phyloP scores from a whole-genome alignment of 2,113 vertebrate species.

The Tachysurus fulvidraco region DNA sequence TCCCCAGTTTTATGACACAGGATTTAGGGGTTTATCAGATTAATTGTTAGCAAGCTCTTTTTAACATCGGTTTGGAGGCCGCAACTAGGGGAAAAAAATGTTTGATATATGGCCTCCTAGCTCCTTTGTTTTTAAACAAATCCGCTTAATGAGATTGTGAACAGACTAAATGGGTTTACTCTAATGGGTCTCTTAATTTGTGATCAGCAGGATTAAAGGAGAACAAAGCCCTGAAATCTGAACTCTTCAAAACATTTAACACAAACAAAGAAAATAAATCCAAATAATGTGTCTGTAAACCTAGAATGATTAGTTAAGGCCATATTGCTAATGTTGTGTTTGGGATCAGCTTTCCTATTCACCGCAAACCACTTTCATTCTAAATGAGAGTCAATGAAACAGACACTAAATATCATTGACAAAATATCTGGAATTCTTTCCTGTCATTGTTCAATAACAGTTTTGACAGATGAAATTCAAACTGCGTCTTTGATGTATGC shows the following conservation, averaged over 20 bases:
- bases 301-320: constrained; percentile 1
- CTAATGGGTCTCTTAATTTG: neutral
- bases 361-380: neutral
- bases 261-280: neutral
- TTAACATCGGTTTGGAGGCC: neutral
- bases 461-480: constrained; percentile 12
- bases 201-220: neutral
- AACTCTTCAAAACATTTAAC: neutral
- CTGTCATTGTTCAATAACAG: neutral
- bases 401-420: constrained; percentile 2
- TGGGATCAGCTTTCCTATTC: neutral
- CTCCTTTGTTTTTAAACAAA: neutral
- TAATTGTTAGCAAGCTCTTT: constrained; percentile 2
- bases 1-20: constrained; percentile 45
- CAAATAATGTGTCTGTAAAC: neutral
- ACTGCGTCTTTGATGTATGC: neutral
- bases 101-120: neutral
- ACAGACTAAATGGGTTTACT: neutral
- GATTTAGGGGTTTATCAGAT: constrained; percentile 36
- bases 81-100: neutral
- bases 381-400: neutral
- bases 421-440: neutral
- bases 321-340: neutral
- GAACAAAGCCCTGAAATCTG: neutral
- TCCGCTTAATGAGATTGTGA: neutral